Evolutionary conservation across 2,113 vertebrate species (phyloP), one percentile per base, ranked within the genome.

Genomic region (Apistogramma diplotaenia): DNA sequence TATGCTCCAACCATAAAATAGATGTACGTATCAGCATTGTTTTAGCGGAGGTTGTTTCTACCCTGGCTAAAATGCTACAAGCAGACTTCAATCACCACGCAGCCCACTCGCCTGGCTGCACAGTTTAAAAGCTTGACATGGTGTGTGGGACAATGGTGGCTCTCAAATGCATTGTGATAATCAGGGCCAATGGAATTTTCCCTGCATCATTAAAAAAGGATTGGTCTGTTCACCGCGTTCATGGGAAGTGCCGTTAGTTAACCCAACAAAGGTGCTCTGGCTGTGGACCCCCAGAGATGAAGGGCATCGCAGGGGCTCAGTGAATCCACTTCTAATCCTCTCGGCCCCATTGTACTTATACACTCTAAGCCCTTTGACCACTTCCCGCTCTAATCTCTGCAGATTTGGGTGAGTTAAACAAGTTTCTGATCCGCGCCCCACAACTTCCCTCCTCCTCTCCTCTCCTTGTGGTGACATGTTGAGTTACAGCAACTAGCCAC

Each of bases 161-260:
- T 53, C 85, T 87, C 77, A 5, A 84, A 87, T 80, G 87, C 85
- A 72, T 43, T 75, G 90, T 77, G 89, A 77, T 85, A 87, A 92
- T 92, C 91, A 61, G 86, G 89, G 76, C 83, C 91, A 49, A 67
- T 90, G 93, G 91, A 92, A 93, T 93, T 93, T 90, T 90, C 89
- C 88, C 89, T 86, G 89, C 91, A 93, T 93, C 92, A 94, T 94
- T 94, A 94, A 94, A 94, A 94, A 94, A 71, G 91, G 92, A 93
- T 94, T 91, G 93, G 90, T 56, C 37, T 35, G 89, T 60, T 88
- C 86, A 16, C 72, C 35, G 87, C 25, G 74, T 89, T 78, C 88
- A 82, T 91, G 92, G 91, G 93, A 93, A 93, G 92, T 89, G 81
- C 82, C 71, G 88, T 91, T 87, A 91, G 91, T 88, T 89, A 89